Percentiles rank a stretch among this genome's conserved stretches.
phyloP scores from a whole-genome alignment of 2,888 invertebrate genomes.

The Siphonodentalium dalli region DNA sequence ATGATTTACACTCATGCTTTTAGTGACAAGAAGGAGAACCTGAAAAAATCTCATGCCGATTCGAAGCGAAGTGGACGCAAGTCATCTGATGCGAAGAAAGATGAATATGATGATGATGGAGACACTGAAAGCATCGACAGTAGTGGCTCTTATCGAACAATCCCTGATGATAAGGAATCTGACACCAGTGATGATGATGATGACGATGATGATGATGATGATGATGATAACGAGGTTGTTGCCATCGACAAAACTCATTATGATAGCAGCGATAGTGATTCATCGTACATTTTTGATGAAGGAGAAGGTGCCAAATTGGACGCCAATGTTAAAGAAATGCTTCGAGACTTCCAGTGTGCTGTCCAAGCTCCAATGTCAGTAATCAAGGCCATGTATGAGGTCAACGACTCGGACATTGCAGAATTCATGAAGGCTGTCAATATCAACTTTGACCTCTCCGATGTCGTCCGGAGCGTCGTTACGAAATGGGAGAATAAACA shows the following conservation, averaged over 20 bases:
- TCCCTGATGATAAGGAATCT: not conserved
- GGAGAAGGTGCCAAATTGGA: not conserved
- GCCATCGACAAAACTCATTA: constrained; percentile 16
- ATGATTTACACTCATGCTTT: constrained; percentile 58
- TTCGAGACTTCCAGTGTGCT: constrained; percentile 48
- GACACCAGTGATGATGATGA: not conserved
- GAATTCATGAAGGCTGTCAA: constrained; percentile 49
- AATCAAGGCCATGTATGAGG: constrained; percentile 52
- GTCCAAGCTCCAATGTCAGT: constrained; percentile 51
- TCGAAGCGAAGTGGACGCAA: too few relatives aligned
- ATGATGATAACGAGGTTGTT: too few relatives aligned
- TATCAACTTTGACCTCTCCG: too few relatives aligned
- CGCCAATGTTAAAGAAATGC: not conserved
- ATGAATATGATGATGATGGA: too few relatives aligned
- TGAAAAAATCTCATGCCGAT: too few relatives aligned
- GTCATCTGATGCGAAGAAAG: too few relatives aligned
- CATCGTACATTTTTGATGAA: not conserved
- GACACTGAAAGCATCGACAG: not conserved
- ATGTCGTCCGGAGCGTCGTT: too few relatives aligned
- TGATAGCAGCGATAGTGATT: constrained; percentile 23
- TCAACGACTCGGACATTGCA: constrained; percentile 50
- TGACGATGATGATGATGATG: constrained; percentile 1
- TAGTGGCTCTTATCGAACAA: not conserved
- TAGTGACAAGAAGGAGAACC: constrained; percentile 21
- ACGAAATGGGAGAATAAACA: too few relatives aligned